Percentiles rank a stretch among this genome's conserved stretches.
Conservation (phyloP, 2,797 vertebrate genomes). For the Syncerus caffer region DNA sequence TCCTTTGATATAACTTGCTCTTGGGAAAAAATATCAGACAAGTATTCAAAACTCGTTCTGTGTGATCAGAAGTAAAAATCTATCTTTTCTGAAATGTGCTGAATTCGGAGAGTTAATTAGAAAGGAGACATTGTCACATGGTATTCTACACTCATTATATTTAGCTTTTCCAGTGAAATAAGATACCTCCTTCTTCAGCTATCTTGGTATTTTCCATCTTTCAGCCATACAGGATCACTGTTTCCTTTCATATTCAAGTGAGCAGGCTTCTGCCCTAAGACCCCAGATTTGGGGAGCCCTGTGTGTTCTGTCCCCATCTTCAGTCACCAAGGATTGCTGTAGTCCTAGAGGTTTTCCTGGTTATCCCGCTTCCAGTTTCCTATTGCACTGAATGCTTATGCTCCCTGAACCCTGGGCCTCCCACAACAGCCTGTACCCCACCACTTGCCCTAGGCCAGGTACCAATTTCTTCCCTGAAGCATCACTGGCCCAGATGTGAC, state of each 20-base stretch:
- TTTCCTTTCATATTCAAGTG: not conserved
- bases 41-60: not conserved
- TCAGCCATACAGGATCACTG: not conserved
- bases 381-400: not conserved
- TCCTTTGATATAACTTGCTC: not conserved
- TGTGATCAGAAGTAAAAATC: not conserved
- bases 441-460: not conserved
- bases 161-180: not conserved
- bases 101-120: slow-evolving; percentile 27
- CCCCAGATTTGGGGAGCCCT: not conserved
- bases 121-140: not conserved
- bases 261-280: rapidly evolving
- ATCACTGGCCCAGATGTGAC: not conserved
- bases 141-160: not conserved
- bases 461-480: not conserved
- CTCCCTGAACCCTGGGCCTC: not conserved
- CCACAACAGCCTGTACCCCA: not conserved
- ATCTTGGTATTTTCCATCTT: not conserved
- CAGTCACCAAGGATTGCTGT: no score
- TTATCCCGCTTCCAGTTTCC: not conserved
- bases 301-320: not conserved
- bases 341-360: not conserved
- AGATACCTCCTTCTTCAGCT: not conserved
- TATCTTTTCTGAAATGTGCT: slow-evolving; percentile 9
- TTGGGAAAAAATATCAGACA: not conserved